Conservation (phyloP, 2,888 invertebrate species). For the Sipunculus nudus region DNA sequence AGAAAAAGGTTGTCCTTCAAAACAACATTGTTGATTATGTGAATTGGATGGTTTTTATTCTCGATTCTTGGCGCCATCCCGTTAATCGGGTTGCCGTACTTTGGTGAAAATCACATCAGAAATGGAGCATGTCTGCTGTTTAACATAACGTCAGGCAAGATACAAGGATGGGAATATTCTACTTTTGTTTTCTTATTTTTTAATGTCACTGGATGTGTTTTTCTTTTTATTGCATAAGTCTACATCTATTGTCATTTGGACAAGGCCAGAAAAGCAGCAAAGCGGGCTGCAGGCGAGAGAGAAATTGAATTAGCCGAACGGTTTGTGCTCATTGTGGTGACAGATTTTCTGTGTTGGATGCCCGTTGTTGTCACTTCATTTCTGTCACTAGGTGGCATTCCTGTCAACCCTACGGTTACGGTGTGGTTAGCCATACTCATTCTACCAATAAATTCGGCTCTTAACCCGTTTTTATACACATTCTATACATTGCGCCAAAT, state of each 20-base stretch:
- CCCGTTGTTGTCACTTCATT: slow-evolving; percentile 1
- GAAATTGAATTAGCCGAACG: slow-evolving; percentile 15
- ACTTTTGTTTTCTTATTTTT: slow-evolving; percentile 1
- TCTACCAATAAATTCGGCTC: slow-evolving; percentile 69
- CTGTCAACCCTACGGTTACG: slow-evolving; percentile 27
- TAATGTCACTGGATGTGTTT: not conserved
- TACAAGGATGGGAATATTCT: slow-evolving; percentile 9
- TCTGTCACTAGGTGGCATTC: slow-evolving; percentile 1
- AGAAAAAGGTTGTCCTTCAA: not conserved
- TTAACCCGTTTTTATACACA: slow-evolving; percentile 70
- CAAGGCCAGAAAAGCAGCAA: not conserved
- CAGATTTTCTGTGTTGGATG: slow-evolving; percentile 13
- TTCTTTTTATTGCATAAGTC: not conserved
- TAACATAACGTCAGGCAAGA: slow-evolving; percentile 9
- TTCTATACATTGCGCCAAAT: slow-evolving; percentile 56
- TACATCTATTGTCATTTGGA: not conserved
- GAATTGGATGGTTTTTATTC: slow-evolving; percentile 8
- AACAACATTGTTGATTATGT: slow-evolving; percentile 4
- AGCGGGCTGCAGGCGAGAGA: not conserved
- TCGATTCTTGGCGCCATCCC: slow-evolving; percentile 9
- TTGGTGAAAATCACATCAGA: slow-evolving; percentile 1
- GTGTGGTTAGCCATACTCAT: slow-evolving; percentile 71
- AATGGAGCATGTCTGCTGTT: slow-evolving; percentile 4
- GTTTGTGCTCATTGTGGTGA: slow-evolving; percentile 6
- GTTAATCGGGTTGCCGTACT: slow-evolving; percentile 16